Evolutionary conservation across 2,113 vertebrate species (phyloP).

Genomic region (Ceratotherium simum): DNA sequence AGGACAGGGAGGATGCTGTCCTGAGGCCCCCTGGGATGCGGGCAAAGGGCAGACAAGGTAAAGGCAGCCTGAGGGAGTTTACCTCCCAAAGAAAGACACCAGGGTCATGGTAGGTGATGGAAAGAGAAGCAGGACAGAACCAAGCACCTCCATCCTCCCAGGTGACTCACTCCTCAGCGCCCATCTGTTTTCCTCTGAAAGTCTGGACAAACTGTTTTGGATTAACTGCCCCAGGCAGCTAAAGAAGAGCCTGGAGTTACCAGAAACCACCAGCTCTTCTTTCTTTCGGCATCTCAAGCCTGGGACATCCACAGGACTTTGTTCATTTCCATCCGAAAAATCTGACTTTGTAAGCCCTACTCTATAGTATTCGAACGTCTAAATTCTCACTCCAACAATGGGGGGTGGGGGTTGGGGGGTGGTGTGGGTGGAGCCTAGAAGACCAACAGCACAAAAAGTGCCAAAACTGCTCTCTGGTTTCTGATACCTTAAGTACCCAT

Average conservation of each 20-base stretch:
- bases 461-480: neutral
- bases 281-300: neutral
- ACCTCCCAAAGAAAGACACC: neutral
- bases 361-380: neutral
- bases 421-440: neutral
- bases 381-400: neutral
- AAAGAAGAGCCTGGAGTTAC: neutral
- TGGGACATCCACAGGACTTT: neutral
- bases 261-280: neutral
- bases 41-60: neutral
- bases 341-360: neutral
- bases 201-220: neutral
- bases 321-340: neutral
- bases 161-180: neutral
- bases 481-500: neutral
- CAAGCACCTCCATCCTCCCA: neutral
- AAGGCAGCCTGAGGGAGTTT: neutral
- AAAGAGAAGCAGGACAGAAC: neutral
- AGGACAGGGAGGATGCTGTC: neutral
- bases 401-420: fast-evolving
- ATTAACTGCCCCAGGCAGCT: neutral
- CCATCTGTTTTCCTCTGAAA: neutral
- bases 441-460: neutral
- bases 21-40: neutral
- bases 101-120: neutral